Conservation (phyloP, 64 coral and sea anemone species). For the Catalaphyllia jardinei region DNA sequence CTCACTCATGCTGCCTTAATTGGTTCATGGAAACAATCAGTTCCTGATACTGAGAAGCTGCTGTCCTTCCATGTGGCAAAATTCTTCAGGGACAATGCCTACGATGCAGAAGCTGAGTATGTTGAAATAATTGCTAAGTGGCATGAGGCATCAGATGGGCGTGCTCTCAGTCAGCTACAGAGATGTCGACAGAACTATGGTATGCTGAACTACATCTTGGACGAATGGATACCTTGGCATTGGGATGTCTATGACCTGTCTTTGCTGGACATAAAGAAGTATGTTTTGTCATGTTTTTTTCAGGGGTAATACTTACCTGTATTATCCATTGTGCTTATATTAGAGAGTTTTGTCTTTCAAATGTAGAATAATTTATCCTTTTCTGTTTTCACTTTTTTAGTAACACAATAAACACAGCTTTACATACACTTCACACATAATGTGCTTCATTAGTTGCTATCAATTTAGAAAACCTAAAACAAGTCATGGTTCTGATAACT, state of each 20-base stretch:
- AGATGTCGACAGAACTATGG: slow-evolving; percentile 51
- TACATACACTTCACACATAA: no score
- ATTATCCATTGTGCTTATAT: no score
- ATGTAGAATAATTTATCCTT: no score
- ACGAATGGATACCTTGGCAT: slow-evolving; percentile 85
- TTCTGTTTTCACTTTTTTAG: no score
- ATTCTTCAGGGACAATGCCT: slow-evolving; percentile 36
- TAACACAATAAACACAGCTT: no score
- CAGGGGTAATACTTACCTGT: no score
- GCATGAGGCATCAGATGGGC: slow-evolving; percentile 76
- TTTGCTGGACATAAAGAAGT: slow-evolving; percentile 65
- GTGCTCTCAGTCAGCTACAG: slow-evolving; percentile 30
- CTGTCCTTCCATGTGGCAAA: slow-evolving; percentile 51
- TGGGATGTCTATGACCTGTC: slow-evolving; percentile 44
- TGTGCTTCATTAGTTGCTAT: no score
- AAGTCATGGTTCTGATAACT: no score
- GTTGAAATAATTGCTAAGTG: slow-evolving; percentile 50
- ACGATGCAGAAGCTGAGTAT: slow-evolving; percentile 46
- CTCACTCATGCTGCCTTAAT: slow-evolving; percentile 59
- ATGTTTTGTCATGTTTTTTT: no score
- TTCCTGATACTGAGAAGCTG: slow-evolving; percentile 73
- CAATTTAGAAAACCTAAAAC: no score
- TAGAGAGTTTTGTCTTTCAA: no score
- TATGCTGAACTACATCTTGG: slow-evolving; percentile 67
- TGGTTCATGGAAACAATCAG: slow-evolving; percentile 64